phyloP scores from a whole-genome alignment of 2,888 invertebrate species.

The Malthinus flaveolus region DNA sequence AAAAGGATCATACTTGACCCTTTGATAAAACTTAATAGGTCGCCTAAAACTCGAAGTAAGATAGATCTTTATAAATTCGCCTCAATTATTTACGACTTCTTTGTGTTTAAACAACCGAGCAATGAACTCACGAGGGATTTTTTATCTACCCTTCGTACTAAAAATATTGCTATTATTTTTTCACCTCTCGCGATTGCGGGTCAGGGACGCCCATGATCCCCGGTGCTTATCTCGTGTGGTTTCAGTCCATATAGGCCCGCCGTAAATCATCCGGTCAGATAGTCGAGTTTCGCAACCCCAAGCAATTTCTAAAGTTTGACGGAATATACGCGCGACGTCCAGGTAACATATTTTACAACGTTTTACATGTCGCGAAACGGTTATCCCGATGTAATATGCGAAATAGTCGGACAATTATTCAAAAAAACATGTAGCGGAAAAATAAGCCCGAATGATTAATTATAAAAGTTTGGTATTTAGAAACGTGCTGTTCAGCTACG shows the following conservation, averaged over 20 bases:
- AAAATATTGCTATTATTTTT: constrained; percentile 44
- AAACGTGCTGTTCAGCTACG: constrained; percentile 28
- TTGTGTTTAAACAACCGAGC: constrained; percentile 21
- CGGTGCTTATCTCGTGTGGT: constrained; percentile 44
- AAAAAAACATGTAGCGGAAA: constrained; percentile 29
- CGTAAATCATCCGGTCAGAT: constrained; percentile 49
- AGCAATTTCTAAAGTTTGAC: constrained; percentile 25
- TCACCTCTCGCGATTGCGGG: constrained; percentile 44
- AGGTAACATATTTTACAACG: constrained; percentile 20
- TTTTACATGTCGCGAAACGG: constrained; percentile 13
- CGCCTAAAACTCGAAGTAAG: too few species aligned
- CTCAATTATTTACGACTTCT: constrained; percentile 15
- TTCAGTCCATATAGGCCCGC: constrained; percentile 44
- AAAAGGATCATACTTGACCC: background rate
- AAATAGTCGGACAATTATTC: constrained; percentile 21
- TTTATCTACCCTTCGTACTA: constrained; percentile 41
- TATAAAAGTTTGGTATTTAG: constrained; percentile 32
- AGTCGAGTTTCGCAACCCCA: constrained; percentile 31
- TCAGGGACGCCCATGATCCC: constrained; percentile 45
- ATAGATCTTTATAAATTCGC: too few species aligned
- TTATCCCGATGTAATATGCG: constrained; percentile 17
- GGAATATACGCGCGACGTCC: constrained; percentile 18
- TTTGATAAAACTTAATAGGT: too few species aligned
- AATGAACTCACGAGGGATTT: constrained; percentile 35
- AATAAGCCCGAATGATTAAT: constrained; percentile 31